Evolutionary conservation across 2,888 invertebrate genomes (phyloP).

Genomic region (Mycogona germanica): DNA sequence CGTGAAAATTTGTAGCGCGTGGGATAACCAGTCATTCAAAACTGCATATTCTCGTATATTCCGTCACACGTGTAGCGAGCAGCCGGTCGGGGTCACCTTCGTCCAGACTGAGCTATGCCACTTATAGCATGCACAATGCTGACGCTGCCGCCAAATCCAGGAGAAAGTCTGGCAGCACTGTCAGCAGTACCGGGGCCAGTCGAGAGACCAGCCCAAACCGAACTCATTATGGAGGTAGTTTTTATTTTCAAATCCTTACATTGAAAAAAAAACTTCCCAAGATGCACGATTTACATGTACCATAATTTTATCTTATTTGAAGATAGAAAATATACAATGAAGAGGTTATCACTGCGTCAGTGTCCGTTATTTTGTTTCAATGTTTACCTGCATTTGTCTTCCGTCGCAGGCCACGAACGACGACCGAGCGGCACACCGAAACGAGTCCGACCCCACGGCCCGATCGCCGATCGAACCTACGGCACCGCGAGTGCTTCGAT

Average conservation of each 20-base stretch:
- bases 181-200: constrained; percentile 36
- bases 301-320: no score
- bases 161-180: constrained; percentile 29
- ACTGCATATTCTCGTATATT: neutral
- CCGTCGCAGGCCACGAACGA: constrained; percentile 9
- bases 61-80: constrained; percentile 49
- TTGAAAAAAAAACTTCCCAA: no score
- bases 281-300: no score
- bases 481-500: constrained; percentile 2
- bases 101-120: constrained; percentile 62
- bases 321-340: no score
- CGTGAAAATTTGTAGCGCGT: neutral
- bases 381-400: neutral
- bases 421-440: constrained; percentile 13
- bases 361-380: no score
- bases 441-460: constrained; percentile 2
- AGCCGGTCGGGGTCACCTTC: constrained; percentile 90
- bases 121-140: constrained; percentile 36
- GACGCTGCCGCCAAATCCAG: constrained; percentile 25
- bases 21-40: neutral
- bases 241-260: no score
- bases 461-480: constrained; percentile 4
- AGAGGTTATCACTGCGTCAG: no score
- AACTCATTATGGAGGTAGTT: no score
- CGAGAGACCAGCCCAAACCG: constrained; percentile 36